Conservation (phyloP, 2,113 vertebrate species). For the Plestiodon gilberti region DNA sequence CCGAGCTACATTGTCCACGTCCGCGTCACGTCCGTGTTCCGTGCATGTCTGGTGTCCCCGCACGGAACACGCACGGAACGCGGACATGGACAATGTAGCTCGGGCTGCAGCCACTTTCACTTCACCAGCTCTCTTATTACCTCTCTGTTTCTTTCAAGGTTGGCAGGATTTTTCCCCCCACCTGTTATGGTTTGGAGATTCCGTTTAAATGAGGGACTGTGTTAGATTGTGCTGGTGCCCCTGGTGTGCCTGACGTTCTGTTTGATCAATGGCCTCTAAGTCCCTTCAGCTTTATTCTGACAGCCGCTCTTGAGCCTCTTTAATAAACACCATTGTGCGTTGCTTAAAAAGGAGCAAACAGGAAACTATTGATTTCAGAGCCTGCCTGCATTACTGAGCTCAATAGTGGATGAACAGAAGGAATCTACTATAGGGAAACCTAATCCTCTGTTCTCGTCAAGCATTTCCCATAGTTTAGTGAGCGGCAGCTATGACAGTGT, state of each 20-base stretch:
- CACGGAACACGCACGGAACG: no score
- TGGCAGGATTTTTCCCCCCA: neutral
- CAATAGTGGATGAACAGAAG: constrained; percentile 55
- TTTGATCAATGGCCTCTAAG: constrained; percentile 48
- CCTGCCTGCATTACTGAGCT: constrained; percentile 41
- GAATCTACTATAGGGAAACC: constrained; percentile 52
- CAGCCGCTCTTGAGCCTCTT: constrained; percentile 33
- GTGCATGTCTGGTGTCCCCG: no score
- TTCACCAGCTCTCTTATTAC: neutral
- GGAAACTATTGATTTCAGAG: constrained; percentile 63
- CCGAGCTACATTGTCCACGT: no score
- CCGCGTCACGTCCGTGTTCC: no score
- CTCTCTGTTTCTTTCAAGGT: neutral
- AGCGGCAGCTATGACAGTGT: constrained; percentile 32
- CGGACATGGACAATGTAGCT: no score
- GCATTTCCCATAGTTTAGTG: constrained; percentile 44
- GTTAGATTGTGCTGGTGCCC: neutral
- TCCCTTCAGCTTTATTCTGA: constrained; percentile 50
- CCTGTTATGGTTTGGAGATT: neutral
- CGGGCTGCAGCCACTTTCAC: neutral
- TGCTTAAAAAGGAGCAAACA: constrained; percentile 49
- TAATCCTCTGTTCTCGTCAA: constrained; percentile 40
- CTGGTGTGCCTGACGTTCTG: constrained; percentile 26
- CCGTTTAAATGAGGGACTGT: neutral
- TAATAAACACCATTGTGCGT: constrained; percentile 40